Evolutionary conservation across 2,888 invertebrate genomes (phyloP).

Genomic region (Nipponacmea schrenckii): DNA sequence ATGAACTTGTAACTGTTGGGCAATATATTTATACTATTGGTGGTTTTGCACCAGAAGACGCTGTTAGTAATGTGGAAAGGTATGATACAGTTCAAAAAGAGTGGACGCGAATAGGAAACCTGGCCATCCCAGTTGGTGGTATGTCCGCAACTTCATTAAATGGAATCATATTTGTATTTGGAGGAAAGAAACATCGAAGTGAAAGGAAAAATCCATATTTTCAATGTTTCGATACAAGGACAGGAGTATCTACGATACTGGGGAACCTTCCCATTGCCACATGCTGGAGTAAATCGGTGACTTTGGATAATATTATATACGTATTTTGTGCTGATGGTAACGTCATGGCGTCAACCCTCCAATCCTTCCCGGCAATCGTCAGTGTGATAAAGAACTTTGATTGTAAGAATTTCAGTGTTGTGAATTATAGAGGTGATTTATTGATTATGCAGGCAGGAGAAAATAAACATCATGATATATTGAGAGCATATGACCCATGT

Average conservation of each 20-base stretch:
- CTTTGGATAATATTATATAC: constrained; percentile 32
- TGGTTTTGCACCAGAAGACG: constrained; percentile 28
- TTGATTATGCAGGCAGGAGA: constrained; percentile 35
- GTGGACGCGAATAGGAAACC: constrained; percentile 29
- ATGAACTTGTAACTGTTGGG: constrained; percentile 29
- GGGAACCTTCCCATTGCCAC: constrained; percentile 27
- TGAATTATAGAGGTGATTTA: constrained; percentile 30
- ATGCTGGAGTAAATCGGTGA: constrained; percentile 33
- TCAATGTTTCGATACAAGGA: constrained; percentile 33
- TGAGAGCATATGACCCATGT: constrained; percentile 26
- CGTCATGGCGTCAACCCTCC: constrained; percentile 25
- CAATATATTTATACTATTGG: constrained; percentile 31
- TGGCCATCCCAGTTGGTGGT: constrained; percentile 29
- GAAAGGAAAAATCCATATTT: constrained; percentile 30
- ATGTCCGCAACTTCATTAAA: constrained; percentile 30
- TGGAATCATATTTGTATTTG: constrained; percentile 35
- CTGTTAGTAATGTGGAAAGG: constrained; percentile 29
- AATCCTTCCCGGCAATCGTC: constrained; percentile 27
- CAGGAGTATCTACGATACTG: constrained; percentile 24
- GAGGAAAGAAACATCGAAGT: constrained; percentile 29
- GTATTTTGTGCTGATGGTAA: constrained; percentile 35
- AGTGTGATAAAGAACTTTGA: constrained; percentile 32
- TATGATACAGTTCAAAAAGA: constrained; percentile 22
- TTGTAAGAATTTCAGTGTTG: constrained; percentile 32
- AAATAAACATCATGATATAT: constrained; percentile 30